Conservation (phyloP, 2,888 invertebrate species). For the Notocelia uddmanniana region DNA sequence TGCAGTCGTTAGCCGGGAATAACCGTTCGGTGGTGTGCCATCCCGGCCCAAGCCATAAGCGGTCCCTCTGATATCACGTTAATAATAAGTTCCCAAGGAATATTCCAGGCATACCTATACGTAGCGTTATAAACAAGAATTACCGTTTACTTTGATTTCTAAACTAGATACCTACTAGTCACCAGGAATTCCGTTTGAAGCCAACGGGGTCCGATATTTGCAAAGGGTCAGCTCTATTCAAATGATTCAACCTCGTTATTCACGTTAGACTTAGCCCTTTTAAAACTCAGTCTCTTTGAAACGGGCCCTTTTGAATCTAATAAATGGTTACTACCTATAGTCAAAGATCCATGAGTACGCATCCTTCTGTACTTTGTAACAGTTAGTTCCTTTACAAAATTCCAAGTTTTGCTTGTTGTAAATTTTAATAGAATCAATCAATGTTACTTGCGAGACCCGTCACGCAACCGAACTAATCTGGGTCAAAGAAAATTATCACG, state of each 20-base stretch:
- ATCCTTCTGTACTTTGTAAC: slow-evolving; percentile 36
- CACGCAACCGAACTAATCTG: slow-evolving; percentile 58
- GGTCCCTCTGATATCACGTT: neutral
- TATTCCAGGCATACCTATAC: slow-evolving; percentile 14
- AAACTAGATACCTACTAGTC: slow-evolving; percentile 51
- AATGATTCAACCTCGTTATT: slow-evolving; percentile 78
- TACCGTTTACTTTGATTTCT: slow-evolving; percentile 49
- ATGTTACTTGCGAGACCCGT: slow-evolving; percentile 20
- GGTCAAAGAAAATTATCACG: slow-evolving; percentile 59
- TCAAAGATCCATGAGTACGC: slow-evolving; percentile 35
- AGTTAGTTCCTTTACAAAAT: slow-evolving; percentile 37
- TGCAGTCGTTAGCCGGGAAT: slow-evolving; percentile 55
- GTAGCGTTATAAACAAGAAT: slow-evolving; percentile 32
- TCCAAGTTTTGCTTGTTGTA: slow-evolving; percentile 21
- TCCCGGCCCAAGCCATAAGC: slow-evolving; percentile 42
- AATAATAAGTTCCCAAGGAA: slow-evolving; percentile 33
- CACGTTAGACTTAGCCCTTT: slow-evolving; percentile 77
- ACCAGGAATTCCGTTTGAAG: slow-evolving; percentile 62
- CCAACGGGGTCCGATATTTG: slow-evolving; percentile 63
- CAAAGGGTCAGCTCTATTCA: slow-evolving; percentile 78
- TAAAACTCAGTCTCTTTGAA: slow-evolving; percentile 70
- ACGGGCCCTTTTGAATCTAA: slow-evolving; percentile 68
- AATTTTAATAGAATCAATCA: slow-evolving; percentile 28
- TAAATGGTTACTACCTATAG: slow-evolving; percentile 40
- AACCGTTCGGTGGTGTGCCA: slow-evolving; percentile 56